Base-by-base conservation (phyloP, 2,888 invertebrate species). In the Hedya salicella region DNA sequence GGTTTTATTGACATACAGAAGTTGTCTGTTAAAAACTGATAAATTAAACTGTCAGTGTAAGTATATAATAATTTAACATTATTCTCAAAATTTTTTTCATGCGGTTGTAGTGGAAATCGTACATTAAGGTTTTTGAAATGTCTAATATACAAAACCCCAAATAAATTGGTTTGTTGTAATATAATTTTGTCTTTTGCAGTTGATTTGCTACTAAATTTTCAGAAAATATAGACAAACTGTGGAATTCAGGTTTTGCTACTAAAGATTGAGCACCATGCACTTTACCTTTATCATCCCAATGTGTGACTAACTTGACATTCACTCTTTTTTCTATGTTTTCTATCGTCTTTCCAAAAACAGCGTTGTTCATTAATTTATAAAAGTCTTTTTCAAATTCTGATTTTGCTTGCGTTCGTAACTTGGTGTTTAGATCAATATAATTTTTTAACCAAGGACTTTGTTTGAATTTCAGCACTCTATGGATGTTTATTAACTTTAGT, bases 81-180 rank as follows among this genome's bases (percentile, higher is more conserved):
- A 0, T 17, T 11, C 0, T n/a, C 19, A n/a, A 40, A 46, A n/a
- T 57, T 57, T 9, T 46, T 57, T n/a, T n/a, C n/a, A n/a, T n/a
- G n/a, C n/a, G n/a, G n/a, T n/a, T n/a, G n/a, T n/a, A n/a, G n/a
- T n/a, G n/a, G n/a, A n/a, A n/a, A n/a, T n/a, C n/a, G n/a, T n/a
- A n/a, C n/a, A n/a, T n/a, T n/a, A n/a, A n/a, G n/a, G n/a, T n/a
- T 57, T 3, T 21, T 46, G 3, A 46, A 14, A 25, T 25, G 17
- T 57, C 57, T 32, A 57, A 13, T 2, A 57, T 14, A 0, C 25
- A 3, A 46, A 67, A 67, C 5, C 70, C 67, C 14, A 61, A 53
- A 63, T 68, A 67, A n/a, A 68, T 68, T 3, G 69, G 68, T 62
- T 68, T 69, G 19, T 70, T 52, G 39, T 68, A 69, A 1, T 65